Base-by-base conservation (phyloP, 2,797 vertebrate species). In the Columba guinea region DNA sequence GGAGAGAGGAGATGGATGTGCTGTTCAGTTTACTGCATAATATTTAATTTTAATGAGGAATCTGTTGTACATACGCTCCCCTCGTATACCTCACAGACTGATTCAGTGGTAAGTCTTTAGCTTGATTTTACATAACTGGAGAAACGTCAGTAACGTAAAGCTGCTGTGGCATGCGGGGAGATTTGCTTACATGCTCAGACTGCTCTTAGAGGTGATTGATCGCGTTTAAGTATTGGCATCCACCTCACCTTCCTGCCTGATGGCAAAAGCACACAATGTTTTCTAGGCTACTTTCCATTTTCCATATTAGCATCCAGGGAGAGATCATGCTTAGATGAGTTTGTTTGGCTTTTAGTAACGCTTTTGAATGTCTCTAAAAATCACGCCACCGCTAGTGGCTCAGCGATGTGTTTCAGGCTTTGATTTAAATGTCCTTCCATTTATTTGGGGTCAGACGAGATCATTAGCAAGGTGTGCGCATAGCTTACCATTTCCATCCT, bases 261-360 rank as follows among this genome's bases (percentile, higher is more conserved):
- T 89, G 78, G 49, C 10, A 4, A 46, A 55, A 80, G 79, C 92
- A 17, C 11, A 20, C 13, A 1, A 4, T 49, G 14, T 34, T 91
- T 86, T 9, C 83, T 71, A 86, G 88, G 84, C 84, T 71, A 2
- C 77, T 82, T 80, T 89, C 67, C 56, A 22, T 74, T 91, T 82
- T 73, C 92, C 39, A 2, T 15, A 28, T 30, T 39, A 46, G 70
- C 68, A 32, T 75, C 58, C 67, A 30, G 76, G 7, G 69, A n/a
- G 68, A 17, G 58, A 46, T 32, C 0, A 1, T 59, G 76, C 83
- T 81, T 49, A 44, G 81, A 68, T 2, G 49, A 58, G 79, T 39
- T 71, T 84, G 62, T 64, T 92, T 80, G 1, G 32, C 53, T 55
- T 44, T 79, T 32, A 26, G 55, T 70, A 60, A 44, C 62, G 13